Evolutionary conservation across 2,113 vertebrate genomes (phyloP), one percentile per base, ranked within the genome.

Genomic region (Tauraco erythrolophus): DNA sequence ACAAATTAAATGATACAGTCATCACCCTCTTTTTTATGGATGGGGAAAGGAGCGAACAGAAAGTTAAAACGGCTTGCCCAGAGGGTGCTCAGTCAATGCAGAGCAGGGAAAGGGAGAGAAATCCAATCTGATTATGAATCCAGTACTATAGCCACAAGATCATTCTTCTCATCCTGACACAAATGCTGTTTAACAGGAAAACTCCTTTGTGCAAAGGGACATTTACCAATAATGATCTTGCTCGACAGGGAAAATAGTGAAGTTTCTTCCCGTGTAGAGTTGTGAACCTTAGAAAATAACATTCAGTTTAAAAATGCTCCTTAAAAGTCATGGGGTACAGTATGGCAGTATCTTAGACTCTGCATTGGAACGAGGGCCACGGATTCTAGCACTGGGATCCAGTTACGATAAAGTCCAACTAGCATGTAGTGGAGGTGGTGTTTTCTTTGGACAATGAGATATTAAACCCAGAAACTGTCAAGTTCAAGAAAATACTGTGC

Each of bases 91-190:
- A 70, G 79, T 39, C 92, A 91, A 27, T 71, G 88, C 86, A 70
- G 0, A 91, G 88, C 35, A 78, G 75, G 88, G 71, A n/a, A 85
- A 76, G 58, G 68, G 31, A 94, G 68, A 91, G 76, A 94, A 96
- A 92, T 71, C 43, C 86, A 89, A 84, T 77, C 64, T 84, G 69
- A 89, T 68, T 84, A 58, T 87, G 71, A 87, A 93, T 70, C 76
- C 64, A 77, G 41, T 25, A n/a, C 64, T 81, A 70, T 1, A 84
- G 68, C 23, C 90, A 93, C 82, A 62, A 81, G 54, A 96, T 75
- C 64, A 37, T 92, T 77, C 94, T 88, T 80, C 90, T 97, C 85
- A 83, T 75, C 43, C 76, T 91, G 75, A 66, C 79, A 84, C 68
- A 93, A 92, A 68, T 35, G 45, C 71, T 56, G 27, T 75, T 89